Conservation (phyloP, 2,888 invertebrate species). For the Actias luna region DNA sequence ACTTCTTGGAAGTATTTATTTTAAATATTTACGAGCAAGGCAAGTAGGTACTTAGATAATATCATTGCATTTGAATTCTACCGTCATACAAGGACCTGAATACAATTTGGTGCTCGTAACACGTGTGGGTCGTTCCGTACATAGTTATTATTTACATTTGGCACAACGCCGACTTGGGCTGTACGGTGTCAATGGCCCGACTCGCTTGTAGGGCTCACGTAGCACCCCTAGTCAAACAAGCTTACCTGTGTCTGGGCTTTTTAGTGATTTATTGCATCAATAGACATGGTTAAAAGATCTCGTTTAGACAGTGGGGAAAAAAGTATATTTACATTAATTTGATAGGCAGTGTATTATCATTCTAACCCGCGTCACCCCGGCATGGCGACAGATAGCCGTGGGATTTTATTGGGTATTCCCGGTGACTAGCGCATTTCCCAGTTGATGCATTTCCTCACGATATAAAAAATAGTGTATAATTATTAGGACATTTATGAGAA, state of each 20-base stretch:
- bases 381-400: too few species aligned
- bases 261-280: neutral
- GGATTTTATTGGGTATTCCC: too few species aligned
- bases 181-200: conserved; percentile 54
- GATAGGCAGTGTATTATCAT: too few species aligned
- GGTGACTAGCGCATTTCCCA: too few species aligned
- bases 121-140: conserved; percentile 52
- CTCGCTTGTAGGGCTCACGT: conserved; percentile 19
- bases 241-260: conserved; percentile 1
- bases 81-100: conserved; percentile 61
- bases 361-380: too few species aligned
- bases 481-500: too few species aligned
- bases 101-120: conserved; percentile 46
- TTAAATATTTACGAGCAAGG: conserved; percentile 17
- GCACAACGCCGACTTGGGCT: conserved; percentile 51
- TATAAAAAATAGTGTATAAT: too few species aligned
- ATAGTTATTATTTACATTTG: conserved; percentile 73
- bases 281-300: neutral
- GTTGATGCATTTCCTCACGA: too few species aligned
- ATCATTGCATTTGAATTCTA: conserved; percentile 52
- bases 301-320: neutral
- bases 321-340: too few species aligned
- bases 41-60: conserved; percentile 27
- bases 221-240: neutral
- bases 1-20: conserved; percentile 18